These are phyloP conservation scores for Catocala nupta DNA, from an alignment of 2,888 invertebrate genomes.

Conservation along the genomic window DNA sequence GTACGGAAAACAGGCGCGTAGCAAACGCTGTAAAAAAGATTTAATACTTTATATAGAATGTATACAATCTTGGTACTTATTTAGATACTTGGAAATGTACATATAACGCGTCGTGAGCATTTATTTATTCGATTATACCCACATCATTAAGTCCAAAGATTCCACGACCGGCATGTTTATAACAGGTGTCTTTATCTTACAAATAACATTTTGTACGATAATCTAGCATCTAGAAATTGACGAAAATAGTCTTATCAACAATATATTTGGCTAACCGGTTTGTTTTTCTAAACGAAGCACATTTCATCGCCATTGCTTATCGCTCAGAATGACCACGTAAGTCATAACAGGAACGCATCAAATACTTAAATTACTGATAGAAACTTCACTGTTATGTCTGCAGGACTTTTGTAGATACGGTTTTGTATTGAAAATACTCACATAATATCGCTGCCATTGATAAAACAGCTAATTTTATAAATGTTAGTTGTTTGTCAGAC, in stretches of 20 bases:
- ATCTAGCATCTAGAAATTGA: too few relatives aligned
- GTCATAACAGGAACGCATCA: slow-evolving; percentile 39
- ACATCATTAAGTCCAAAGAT: too few relatives aligned
- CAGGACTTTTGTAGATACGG: slow-evolving; percentile 18
- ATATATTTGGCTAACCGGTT: background rate
- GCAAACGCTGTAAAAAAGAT: slow-evolving; percentile 92
- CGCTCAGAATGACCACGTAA: slow-evolving; percentile 61
- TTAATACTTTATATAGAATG: too few relatives aligned
- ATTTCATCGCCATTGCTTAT: slow-evolving; percentile 50
- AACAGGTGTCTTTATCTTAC: too few relatives aligned
- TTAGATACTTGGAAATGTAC: background rate
- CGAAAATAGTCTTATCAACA: background rate
- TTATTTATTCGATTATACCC: too few relatives aligned
- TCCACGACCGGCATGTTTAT: too few relatives aligned
- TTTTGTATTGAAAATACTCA: slow-evolving; percentile 86
- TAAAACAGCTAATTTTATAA: slow-evolving; percentile 92
- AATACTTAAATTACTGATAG: slow-evolving; percentile 17
- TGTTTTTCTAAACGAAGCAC: slow-evolving; percentile 36
- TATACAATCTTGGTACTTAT: background rate
- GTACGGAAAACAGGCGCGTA: slow-evolving; percentile 96
- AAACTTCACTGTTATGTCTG: slow-evolving; percentile 6
- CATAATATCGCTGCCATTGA: slow-evolving; percentile 97
- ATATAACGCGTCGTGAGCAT: too few relatives aligned
- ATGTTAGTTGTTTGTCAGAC: slow-evolving; percentile 85
- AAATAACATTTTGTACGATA: too few relatives aligned